Evolutionary conservation across 2,888 invertebrate species (phyloP).

Genomic region (Diarsia mendica): DNA sequence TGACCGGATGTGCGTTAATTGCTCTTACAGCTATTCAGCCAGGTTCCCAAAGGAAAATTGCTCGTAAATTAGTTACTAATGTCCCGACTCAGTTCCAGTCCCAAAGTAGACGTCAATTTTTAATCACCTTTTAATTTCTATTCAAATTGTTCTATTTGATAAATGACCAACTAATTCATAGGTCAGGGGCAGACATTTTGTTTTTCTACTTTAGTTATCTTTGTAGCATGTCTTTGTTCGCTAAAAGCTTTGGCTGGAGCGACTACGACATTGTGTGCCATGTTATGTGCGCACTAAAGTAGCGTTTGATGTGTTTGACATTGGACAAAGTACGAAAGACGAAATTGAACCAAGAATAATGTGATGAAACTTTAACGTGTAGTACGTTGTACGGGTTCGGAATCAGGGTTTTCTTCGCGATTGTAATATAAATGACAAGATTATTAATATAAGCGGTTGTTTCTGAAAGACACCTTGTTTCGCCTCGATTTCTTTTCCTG

Average conservation of each 20-base stretch:
- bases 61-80: constrained; percentile 69
- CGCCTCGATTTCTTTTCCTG: constrained; percentile 79
- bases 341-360: constrained; percentile 35
- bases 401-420: constrained; percentile 8
- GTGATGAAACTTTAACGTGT: constrained; percentile 39
- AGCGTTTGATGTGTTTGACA: constrained; percentile 46
- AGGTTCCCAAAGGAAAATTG: constrained; percentile 56
- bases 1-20: constrained; percentile 79
- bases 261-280: constrained; percentile 23
- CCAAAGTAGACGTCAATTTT: constrained; percentile 7
- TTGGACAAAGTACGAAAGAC: constrained; percentile 40
- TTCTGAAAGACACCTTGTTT: constrained; percentile 65
- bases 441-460: constrained; percentile 61
- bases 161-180: constrained; percentile 30
- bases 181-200: constrained; percentile 29
- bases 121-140: constrained; percentile 26
- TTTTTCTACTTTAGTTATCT: constrained; percentile 29
- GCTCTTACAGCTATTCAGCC: constrained; percentile 66
- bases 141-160: constrained; percentile 32
- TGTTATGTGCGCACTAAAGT: constrained; percentile 17
- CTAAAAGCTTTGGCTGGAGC: constrained; percentile 41
- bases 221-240: constrained; percentile 29
- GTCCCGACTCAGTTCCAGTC: constrained; percentile 55
- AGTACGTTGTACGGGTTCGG: constrained; percentile 22
- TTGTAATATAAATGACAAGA: constrained; percentile 60